Percentiles rank a stretch among this genome's conserved stretches.
These are phyloP conservation scores for Hetaerina americana DNA, from an alignment of 1,140 invertebrate species.

Conservation along the genomic window DNA sequence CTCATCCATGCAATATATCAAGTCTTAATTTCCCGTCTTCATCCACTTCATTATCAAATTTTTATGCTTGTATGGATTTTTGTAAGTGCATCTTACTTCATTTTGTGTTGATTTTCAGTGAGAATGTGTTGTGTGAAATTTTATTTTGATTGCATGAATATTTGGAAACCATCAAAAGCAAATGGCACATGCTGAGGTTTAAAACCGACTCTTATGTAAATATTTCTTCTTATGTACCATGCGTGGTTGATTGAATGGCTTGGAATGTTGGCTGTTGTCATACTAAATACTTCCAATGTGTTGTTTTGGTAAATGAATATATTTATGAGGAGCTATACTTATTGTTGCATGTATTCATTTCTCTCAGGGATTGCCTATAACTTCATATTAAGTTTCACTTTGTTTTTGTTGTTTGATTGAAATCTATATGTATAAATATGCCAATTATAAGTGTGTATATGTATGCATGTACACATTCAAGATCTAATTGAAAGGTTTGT, in stretches of 20 bases:
- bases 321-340: background rate
- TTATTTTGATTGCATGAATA: background rate
- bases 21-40: slow-evolving; percentile 9
- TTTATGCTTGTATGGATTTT: slow-evolving; percentile 13
- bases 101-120: background rate
- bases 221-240: too few species aligned
- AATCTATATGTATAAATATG: background rate
- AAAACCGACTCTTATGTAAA: background rate
- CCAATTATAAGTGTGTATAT: too few species aligned
- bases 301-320: background rate
- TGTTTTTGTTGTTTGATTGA: background rate
- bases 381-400: background rate
- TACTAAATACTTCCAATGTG: background rate
- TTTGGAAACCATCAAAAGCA: background rate
- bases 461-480: too few species aligned
- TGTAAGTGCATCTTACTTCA: background rate
- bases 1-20: background rate
- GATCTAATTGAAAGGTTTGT: background rate
- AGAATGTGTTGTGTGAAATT: background rate
- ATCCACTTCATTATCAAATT: slow-evolving; percentile 23
- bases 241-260: background rate
- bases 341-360: background rate
- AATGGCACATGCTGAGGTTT: background rate
- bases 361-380: background rate
- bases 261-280: background rate